phyloP scores from a whole-genome alignment of 1,140 invertebrate genomes.

The Anadara kagoshimensis region DNA sequence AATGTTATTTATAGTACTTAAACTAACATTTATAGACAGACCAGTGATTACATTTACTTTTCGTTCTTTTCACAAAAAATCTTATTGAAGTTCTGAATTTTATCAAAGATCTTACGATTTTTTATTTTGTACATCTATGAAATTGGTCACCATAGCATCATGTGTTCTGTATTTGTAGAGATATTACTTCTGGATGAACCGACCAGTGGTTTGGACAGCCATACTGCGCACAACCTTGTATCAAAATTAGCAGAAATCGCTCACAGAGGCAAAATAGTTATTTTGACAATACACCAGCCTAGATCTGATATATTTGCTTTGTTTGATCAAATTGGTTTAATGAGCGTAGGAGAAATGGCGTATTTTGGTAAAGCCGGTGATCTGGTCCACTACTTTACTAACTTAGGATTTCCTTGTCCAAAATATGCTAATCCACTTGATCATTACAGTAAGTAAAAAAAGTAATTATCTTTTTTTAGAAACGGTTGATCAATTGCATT shows the following conservation, averaged over 20 bases:
- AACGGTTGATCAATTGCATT: too few relatives aligned
- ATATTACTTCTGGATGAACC: slow-evolving; percentile 66
- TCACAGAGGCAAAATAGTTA: slow-evolving; percentile 57
- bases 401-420: slow-evolving; percentile 56
- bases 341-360: slow-evolving; percentile 49
- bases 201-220: slow-evolving; percentile 62
- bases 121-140: too few relatives aligned
- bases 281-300: slow-evolving; percentile 65
- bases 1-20: too few relatives aligned
- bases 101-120: too few relatives aligned
- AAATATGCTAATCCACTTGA: slow-evolving; percentile 60
- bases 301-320: slow-evolving; percentile 63
- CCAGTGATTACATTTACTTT: too few relatives aligned
- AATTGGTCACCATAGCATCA: too few relatives aligned
- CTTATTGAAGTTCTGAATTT: too few relatives aligned
- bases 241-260: slow-evolving; percentile 54
- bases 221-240: slow-evolving; percentile 59
- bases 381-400: slow-evolving; percentile 59
- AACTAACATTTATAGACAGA: too few relatives aligned
- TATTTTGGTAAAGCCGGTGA: slow-evolving; percentile 48
- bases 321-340: slow-evolving; percentile 54
- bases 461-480: background rate
- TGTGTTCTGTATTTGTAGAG: slow-evolving; percentile 39
- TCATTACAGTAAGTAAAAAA: slow-evolving; percentile 52
- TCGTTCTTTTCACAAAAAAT: too few relatives aligned